Conservation (phyloP, 2,113 vertebrate genomes). For the Limnothrissa miodon region DNA sequence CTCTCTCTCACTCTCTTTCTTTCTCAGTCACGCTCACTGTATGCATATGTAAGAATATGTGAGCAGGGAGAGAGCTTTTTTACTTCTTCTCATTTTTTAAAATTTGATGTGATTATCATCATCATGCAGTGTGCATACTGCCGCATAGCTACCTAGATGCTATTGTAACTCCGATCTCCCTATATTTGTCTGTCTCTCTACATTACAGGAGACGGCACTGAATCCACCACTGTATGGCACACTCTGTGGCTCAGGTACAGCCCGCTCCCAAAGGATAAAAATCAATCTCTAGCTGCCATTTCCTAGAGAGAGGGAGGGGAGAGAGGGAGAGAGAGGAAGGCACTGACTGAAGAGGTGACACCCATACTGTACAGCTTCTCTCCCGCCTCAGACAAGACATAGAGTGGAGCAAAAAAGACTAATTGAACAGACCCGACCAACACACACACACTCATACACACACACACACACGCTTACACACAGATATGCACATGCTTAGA, state of each 20-base stretch:
- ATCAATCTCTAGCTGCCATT: conserved; percentile 82
- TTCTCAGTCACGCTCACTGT: conserved; percentile 8
- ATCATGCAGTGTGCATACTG: conserved; percentile 64
- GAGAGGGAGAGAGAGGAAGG: conserved; percentile 61
- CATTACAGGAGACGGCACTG: conserved; percentile 85
- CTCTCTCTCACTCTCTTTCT: not conserved
- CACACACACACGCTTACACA: conserved; percentile 45
- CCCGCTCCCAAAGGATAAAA: conserved; percentile 84
- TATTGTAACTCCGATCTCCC: conserved; percentile 80
- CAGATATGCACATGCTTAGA: too few relatives aligned
- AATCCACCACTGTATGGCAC: conserved; percentile 84
- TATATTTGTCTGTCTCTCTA: conserved; percentile 86
- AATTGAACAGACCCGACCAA: conserved; percentile 41
- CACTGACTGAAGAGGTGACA: conserved; percentile 73
- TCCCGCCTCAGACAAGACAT: conserved; percentile 72
- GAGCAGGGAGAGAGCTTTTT: conserved; percentile 38
- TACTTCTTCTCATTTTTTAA: conserved; percentile 30
- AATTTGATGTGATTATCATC: conserved; percentile 53
- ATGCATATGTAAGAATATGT: conserved; percentile 44
- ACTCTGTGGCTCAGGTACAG: conserved; percentile 83
- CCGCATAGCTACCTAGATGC: conserved; percentile 74
- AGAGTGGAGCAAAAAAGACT: conserved; percentile 47
- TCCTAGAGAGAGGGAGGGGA: conserved; percentile 65
- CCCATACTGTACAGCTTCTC: conserved; percentile 74
- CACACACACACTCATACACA: conserved; percentile 50